These are phyloP conservation scores for Syncerus caffer DNA, from an alignment of 2,797 vertebrate species.

Conservation along the genomic window DNA sequence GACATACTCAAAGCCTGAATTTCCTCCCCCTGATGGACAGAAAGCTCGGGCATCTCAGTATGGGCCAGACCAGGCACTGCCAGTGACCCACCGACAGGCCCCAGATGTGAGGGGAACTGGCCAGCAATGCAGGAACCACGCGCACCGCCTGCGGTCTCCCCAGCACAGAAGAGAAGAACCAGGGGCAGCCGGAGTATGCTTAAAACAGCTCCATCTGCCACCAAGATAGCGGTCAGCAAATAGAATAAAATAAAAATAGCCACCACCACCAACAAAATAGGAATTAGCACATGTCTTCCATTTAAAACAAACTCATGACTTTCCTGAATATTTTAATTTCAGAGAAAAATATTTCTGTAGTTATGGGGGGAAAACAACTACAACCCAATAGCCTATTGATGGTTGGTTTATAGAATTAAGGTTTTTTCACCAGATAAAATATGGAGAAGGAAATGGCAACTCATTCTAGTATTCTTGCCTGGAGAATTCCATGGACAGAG, in stretches of 20 bases:
- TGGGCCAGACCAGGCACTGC: background rate
- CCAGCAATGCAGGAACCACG: background rate
- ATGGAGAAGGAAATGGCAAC: background rate
- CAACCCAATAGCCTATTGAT: background rate
- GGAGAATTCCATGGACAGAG: background rate
- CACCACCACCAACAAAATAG: background rate
- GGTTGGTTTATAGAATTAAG: background rate
- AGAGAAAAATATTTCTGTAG: background rate
- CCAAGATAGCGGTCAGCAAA: background rate
- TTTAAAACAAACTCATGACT: background rate
- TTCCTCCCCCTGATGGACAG: background rate
- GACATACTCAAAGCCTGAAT: background rate
- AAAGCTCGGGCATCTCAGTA: background rate
- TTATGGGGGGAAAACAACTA: background rate
- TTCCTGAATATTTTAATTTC: background rate
- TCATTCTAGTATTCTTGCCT: background rate
- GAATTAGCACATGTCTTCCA: background rate
- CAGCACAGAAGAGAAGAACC: background rate
- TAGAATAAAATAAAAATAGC: background rate
- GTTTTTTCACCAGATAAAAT: background rate
- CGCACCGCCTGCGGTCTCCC: fast-evolving
- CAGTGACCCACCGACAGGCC: background rate
- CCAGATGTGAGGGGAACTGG: too few relatives aligned
- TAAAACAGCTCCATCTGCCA: background rate
- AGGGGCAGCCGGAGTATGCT: too few relatives aligned